Conservation (phyloP, 1,140 invertebrate species). For the Arctopsyche grandis region DNA sequence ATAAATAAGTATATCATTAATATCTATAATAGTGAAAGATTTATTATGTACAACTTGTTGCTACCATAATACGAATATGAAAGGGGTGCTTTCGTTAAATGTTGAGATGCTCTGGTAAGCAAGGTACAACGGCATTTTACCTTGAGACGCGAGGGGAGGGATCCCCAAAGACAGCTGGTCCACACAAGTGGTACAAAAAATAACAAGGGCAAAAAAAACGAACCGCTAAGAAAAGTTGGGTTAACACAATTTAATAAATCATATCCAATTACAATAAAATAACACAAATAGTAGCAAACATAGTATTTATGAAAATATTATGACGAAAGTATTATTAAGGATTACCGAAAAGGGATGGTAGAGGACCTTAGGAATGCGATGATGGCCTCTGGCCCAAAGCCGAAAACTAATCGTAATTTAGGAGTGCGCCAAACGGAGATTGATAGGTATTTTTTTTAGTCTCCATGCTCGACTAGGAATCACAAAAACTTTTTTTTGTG, state of each 20-base stretch:
- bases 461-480: too few relatives aligned
- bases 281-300: too few relatives aligned
- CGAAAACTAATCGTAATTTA: neutral
- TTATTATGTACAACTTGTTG: too few relatives aligned
- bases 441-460: neutral
- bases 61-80: too few relatives aligned
- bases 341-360: neutral
- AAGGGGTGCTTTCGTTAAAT: neutral
- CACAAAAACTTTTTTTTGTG: too few relatives aligned
- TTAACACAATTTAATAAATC: too few relatives aligned
- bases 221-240: neutral
- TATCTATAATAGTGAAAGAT: too few relatives aligned
- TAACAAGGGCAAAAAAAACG: conserved; percentile 1
- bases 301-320: too few relatives aligned
- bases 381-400: neutral
- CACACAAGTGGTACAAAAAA: neutral
- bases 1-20: too few relatives aligned
- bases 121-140: conserved; percentile 19
- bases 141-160: conserved; percentile 4
- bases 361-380: neutral
- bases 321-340: too few relatives aligned
- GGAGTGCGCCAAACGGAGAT: neutral
- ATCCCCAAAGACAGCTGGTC: conserved; percentile 25
- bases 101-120: neutral
- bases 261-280: too few relatives aligned